Evolutionary conservation across 2,888 invertebrate genomes (phyloP).

Genomic region (Scaptomyza polygonia): DNA sequence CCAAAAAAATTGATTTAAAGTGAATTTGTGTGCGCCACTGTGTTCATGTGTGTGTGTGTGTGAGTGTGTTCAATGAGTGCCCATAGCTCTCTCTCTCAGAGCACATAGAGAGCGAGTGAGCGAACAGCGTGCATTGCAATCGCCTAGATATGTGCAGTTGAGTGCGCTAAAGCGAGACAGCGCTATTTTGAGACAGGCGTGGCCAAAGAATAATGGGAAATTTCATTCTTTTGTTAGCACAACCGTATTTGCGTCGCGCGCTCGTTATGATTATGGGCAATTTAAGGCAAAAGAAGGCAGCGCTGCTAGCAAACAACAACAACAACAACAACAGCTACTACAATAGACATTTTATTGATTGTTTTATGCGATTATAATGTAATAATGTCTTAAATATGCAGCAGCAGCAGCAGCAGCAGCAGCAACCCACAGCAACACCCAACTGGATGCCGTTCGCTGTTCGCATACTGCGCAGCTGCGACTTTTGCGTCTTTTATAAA

Average conservation of each 20-base stretch:
- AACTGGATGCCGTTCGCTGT: slow-evolving; percentile 19
- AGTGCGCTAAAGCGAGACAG: slow-evolving; percentile 37
- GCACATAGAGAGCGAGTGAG: slow-evolving; percentile 12
- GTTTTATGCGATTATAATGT: slow-evolving; percentile 82
- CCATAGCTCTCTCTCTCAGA: neutral
- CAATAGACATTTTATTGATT: slow-evolving; percentile 80
- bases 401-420: no score
- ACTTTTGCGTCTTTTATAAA: slow-evolving; percentile 63
- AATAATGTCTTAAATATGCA: slow-evolving; percentile 78
- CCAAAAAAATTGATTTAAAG: slow-evolving; percentile 79
- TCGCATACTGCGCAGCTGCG: slow-evolving; percentile 69
- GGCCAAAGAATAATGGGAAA: slow-evolving; percentile 77
- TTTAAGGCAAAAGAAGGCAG: slow-evolving; percentile 37
- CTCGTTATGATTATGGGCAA: slow-evolving; percentile 69
- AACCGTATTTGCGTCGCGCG: neutral
- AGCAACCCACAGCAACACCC: neutral
- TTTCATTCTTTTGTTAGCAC: slow-evolving; percentile 27
- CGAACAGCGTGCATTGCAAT: neutral
- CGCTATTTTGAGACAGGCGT: slow-evolving; percentile 56
- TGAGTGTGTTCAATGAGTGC: slow-evolving; percentile 3
- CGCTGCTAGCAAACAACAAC: slow-evolving; percentile 1
- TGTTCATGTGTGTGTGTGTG: slow-evolving; percentile 1
- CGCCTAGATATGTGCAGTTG: neutral
- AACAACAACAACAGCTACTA: neutral
- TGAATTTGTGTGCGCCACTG: slow-evolving; percentile 62